Percentiles rank a stretch among this genome's conserved stretches.
Conservation (phyloP, 2,113 vertebrate genomes). For the Opisthocomus hoazin region DNA sequence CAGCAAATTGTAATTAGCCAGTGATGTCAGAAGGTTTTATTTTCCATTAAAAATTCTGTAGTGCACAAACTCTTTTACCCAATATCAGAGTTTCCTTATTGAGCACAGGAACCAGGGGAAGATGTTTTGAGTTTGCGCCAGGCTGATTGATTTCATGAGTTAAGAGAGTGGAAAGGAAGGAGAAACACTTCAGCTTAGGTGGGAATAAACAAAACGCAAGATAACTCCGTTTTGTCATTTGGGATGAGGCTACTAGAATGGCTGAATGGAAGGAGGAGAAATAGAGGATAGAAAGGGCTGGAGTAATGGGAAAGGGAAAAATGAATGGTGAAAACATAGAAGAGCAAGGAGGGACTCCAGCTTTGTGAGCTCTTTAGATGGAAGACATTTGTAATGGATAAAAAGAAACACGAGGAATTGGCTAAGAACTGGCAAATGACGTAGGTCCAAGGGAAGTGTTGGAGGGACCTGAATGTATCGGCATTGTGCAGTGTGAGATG, state of each 20-base stretch:
- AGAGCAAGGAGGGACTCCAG: not conserved
- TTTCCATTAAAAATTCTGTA: slow-evolving; percentile 11
- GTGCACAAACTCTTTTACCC: slow-evolving; percentile 1
- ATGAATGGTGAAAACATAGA: not conserved
- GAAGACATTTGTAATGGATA: not conserved
- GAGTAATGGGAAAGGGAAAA: not conserved
- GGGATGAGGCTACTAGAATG: not conserved
- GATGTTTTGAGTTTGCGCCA: not conserved
- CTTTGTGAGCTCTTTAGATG: not conserved
- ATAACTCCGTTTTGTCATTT: not conserved
- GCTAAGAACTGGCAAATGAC: not conserved
- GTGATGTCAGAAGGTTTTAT: slow-evolving; percentile 62
- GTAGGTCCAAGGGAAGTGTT: not conserved
- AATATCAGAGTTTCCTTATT: slow-evolving; percentile 24
- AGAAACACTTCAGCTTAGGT: not conserved
- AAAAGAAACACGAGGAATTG: not conserved
- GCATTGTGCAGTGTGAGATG: not conserved
- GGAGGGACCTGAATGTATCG: not conserved
- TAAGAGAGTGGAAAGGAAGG: not conserved
- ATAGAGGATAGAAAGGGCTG: not conserved
- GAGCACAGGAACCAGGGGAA: not conserved
- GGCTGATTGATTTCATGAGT: not conserved
- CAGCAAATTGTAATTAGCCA: slow-evolving; percentile 43
- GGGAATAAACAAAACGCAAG: not conserved
- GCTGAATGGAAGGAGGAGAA: not conserved